phyloP scores from a whole-genome alignment of 2,113 vertebrate genomes.

The Chaenogobius annularis region DNA sequence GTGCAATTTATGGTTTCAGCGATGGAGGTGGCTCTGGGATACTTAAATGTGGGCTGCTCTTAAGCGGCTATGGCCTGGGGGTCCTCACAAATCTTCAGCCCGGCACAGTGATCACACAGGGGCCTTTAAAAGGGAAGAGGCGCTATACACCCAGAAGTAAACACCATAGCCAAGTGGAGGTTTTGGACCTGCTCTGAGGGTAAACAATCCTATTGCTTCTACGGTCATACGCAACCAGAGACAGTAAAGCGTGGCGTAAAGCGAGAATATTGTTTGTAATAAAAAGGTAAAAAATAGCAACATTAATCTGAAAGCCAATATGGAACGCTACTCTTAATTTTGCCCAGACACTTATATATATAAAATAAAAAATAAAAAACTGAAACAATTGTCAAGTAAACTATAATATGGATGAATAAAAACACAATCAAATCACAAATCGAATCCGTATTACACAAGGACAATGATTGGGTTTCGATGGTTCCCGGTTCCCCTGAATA shows the following conservation, averaged over 20 bases:
- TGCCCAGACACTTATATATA: no score
- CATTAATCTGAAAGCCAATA: no score
- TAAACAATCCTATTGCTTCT: constrained; percentile 65
- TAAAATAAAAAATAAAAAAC: no score
- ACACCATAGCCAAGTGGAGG: constrained; percentile 52
- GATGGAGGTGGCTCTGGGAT: constrained; percentile 43
- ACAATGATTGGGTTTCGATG: not conserved
- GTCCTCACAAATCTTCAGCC: constrained; percentile 69
- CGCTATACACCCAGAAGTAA: constrained; percentile 62
- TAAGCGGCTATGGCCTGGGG: constrained; percentile 42
- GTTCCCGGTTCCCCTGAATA: no score
- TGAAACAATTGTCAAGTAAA: not conserved
- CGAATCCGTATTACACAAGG: not conserved
- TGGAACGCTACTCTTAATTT: no score
- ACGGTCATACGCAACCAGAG: constrained; percentile 39
- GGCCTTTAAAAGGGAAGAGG: constrained; percentile 61
- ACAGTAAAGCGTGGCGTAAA: not conserved
- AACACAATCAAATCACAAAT: not conserved
- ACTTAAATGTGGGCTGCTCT: constrained; percentile 56
- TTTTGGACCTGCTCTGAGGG: constrained; percentile 42
- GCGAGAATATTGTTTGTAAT: no score
- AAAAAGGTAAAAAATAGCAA: no score
- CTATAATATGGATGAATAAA: not conserved
- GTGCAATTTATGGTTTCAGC: constrained; percentile 55
- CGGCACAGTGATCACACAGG: constrained; percentile 61